Percentiles rank a stretch among this genome's conserved stretches.
Evolutionary conservation across 1,140 invertebrate species (phyloP).

Genomic region (Drosophila seguyi): DNA sequence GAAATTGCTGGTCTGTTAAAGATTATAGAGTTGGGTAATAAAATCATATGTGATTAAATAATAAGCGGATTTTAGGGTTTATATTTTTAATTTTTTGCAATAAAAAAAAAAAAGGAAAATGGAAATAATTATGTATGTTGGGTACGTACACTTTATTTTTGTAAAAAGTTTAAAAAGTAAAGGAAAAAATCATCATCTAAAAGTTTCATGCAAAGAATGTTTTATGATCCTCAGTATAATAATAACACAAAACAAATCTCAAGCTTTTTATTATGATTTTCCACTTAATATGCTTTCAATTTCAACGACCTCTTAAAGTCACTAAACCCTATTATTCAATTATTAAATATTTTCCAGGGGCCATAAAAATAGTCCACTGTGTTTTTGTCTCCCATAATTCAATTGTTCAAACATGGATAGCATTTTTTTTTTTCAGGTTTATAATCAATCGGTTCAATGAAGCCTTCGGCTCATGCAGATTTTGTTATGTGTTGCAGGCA

Average conservation of each 20-base stretch:
- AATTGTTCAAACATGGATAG: constrained; percentile 36
- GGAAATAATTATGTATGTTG: too few relatives aligned
- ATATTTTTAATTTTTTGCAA: too few relatives aligned
- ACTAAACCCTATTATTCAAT: constrained; percentile 21
- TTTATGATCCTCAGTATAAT: too few relatives aligned
- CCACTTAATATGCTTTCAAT: neutral
- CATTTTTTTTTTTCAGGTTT: constrained; percentile 13
- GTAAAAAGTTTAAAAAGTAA: too few relatives aligned
- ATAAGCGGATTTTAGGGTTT: neutral
- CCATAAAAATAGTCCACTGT: neutral
- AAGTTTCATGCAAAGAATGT: too few relatives aligned
- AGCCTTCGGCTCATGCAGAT: constrained; percentile 55
- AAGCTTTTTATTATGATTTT: neutral
- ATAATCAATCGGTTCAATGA: constrained; percentile 49
- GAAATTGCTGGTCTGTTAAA: neutral
- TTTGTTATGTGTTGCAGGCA: constrained; percentile 55
- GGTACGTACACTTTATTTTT: too few relatives aligned
- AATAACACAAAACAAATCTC: too few relatives aligned
- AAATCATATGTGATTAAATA: neutral
- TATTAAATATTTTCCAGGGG: constrained; percentile 21
- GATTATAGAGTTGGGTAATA: neutral
- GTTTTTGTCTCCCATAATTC: constrained; percentile 24
- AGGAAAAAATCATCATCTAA: too few relatives aligned
- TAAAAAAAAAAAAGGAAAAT: neutral
- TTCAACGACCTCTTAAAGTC: constrained; percentile 10